Conservation (phyloP, 1,140 invertebrate genomes). For the Zaprionus ghesquierei region DNA sequence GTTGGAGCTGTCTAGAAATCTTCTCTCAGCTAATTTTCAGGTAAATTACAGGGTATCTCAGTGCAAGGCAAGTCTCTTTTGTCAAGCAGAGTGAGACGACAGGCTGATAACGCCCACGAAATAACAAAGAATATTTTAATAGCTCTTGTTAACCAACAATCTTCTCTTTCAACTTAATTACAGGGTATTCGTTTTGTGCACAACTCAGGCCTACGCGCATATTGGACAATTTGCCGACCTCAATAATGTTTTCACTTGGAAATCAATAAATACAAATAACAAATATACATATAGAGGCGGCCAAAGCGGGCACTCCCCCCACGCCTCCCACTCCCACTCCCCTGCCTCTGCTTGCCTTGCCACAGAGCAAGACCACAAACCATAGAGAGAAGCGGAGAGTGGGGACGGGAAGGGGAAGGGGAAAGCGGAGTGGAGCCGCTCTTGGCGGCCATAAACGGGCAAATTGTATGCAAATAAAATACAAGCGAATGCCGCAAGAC, state of each 20-base stretch:
- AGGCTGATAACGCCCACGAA: too few relatives aligned
- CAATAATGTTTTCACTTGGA: slow-evolving; percentile 79
- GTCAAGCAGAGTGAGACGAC: too few relatives aligned
- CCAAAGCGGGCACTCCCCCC: not conserved
- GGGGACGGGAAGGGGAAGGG: too few relatives aligned
- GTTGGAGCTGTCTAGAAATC: too few relatives aligned
- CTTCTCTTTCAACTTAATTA: not conserved
- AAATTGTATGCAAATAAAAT: slow-evolving; percentile 79
- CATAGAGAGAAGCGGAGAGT: not conserved
- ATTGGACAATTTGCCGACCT: slow-evolving; percentile 57
- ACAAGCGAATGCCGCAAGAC: slow-evolving; percentile 61
- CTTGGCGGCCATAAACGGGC: slow-evolving; percentile 67
- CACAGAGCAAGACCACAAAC: slow-evolving; percentile 18
- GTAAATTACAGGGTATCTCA: too few relatives aligned
- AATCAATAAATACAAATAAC: slow-evolving; percentile 80
- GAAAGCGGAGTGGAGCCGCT: slow-evolving; percentile 10
- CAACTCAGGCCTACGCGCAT: slow-evolving; percentile 22
- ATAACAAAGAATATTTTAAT: too few relatives aligned
- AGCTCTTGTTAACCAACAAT: not conserved
- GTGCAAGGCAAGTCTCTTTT: too few relatives aligned
- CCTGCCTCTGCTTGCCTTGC: not conserved
- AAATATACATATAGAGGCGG: slow-evolving; percentile 40
- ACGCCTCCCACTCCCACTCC: not conserved
- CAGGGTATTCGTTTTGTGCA: not conserved
- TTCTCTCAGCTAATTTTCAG: too few relatives aligned